Evolutionary conservation across 2,888 invertebrate genomes (phyloP).

Genomic region (Danaus chrysippus): DNA sequence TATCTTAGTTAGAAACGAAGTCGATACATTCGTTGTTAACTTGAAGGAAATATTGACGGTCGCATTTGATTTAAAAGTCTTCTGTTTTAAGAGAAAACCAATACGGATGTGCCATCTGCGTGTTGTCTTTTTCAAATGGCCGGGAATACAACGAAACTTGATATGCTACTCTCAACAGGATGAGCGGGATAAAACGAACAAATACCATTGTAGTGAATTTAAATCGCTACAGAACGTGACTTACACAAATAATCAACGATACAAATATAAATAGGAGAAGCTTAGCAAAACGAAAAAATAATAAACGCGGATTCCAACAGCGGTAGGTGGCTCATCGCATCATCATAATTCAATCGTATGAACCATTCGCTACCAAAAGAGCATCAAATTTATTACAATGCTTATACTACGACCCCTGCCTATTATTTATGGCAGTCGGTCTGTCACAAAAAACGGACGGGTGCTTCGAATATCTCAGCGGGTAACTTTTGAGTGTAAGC

Average conservation of each 20-base stretch:
- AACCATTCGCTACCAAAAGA: slow-evolving; percentile 73
- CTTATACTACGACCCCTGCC: slow-evolving; percentile 72
- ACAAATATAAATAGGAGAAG: slow-evolving; percentile 52
- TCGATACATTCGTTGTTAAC: slow-evolving; percentile 62
- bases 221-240: slow-evolving; percentile 55
- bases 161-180: slow-evolving; percentile 52
- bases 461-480: slow-evolving; percentile 76
- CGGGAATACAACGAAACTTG: slow-evolving; percentile 62
- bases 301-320: slow-evolving; percentile 64
- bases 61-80: slow-evolving; percentile 71
- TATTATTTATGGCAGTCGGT: slow-evolving; percentile 79
- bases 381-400: slow-evolving; percentile 78
- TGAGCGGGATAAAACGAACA: slow-evolving; percentile 54
- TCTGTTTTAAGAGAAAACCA: slow-evolving; percentile 75
- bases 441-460: slow-evolving; percentile 78
- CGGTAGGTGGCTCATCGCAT: slow-evolving; percentile 74
- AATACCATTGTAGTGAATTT: slow-evolving; percentile 56
- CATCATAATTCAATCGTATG: slow-evolving; percentile 76
- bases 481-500: slow-evolving; percentile 74
- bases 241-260: slow-evolving; percentile 55
- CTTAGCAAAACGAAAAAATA: slow-evolving; percentile 67
- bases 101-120: slow-evolving; percentile 72
- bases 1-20: slow-evolving; percentile 62
- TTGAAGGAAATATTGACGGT: slow-evolving; percentile 72
- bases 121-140: slow-evolving; percentile 73